phyloP scores from a whole-genome alignment of 1,140 invertebrate genomes.

The Zaprionus nigranus region DNA sequence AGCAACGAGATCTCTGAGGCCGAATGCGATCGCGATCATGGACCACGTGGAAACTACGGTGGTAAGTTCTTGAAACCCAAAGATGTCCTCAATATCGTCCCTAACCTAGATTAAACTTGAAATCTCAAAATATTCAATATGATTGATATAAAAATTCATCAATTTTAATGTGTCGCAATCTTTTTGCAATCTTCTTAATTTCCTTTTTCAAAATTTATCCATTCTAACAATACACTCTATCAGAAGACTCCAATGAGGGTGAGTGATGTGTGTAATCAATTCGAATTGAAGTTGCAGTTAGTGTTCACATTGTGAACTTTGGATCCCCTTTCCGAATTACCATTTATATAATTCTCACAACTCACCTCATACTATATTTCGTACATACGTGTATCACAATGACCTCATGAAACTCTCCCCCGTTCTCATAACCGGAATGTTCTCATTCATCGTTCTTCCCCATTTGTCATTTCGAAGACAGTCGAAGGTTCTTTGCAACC shows the following conservation, averaged over 20 bases:
- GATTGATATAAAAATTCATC: constrained; percentile 44
- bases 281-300: constrained; percentile 23
- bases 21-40: constrained; percentile 94
- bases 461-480: constrained; percentile 31
- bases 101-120: background rate
- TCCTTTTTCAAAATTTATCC: constrained; percentile 58
- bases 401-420: constrained; percentile 8
- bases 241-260: constrained; percentile 84
- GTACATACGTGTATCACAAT: constrained; percentile 8
- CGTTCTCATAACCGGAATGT: constrained; percentile 30
- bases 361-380: constrained; percentile 37
- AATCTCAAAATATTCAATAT: constrained; percentile 25
- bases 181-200: constrained; percentile 58
- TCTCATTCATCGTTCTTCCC: constrained; percentile 24
- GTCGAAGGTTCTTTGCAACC: constrained; percentile 29
- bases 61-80: constrained; percentile 86
- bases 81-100: background rate
- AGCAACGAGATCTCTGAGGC: constrained; percentile 97
- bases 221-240: constrained; percentile 52
- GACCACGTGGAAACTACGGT: constrained; percentile 89
- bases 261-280: constrained; percentile 64
- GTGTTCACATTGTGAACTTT: constrained; percentile 30
- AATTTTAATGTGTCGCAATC: constrained; percentile 47
- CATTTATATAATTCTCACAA: constrained; percentile 12
- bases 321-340: constrained; percentile 10